A percentile compares a stretch with the other conserved stretches of the same genome.
Conservation (phyloP, 2,113 vertebrate genomes). For the Pygoscelis antarcticus region DNA sequence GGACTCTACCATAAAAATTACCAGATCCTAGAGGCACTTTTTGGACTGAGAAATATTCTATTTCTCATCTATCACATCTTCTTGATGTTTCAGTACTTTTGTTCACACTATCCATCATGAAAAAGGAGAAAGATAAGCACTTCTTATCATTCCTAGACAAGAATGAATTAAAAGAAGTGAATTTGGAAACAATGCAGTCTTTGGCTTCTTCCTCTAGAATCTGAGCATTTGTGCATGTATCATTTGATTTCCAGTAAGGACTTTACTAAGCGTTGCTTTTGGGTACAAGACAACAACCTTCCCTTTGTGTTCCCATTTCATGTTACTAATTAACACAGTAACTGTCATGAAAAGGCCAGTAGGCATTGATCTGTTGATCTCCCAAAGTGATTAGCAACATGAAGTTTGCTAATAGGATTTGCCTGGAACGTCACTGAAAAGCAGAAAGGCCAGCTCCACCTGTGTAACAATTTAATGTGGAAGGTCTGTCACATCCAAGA, state of each 20-base stretch:
- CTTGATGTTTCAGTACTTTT: neutral
- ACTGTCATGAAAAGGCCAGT: conserved; percentile 22
- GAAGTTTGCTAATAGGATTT: conserved; percentile 7
- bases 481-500: neutral
- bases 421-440: neutral
- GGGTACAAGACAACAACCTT: neutral
- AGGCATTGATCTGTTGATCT: conserved; percentile 27
- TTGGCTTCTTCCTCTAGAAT: neutral
- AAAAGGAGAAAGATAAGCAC: neutral
- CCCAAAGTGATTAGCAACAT: neutral
- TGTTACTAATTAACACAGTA: neutral
- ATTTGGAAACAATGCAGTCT: neutral
- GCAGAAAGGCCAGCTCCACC: neutral
- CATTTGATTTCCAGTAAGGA: neutral
- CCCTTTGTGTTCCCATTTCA: neutral
- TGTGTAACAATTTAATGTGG: neutral
- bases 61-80: neutral
- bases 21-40: neutral
- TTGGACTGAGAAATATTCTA: neutral
- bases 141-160: neutral
- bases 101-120: neutral
- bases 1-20: neutral
- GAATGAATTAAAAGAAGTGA: neutral
- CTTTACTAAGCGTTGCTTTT: neutral
- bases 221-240: neutral